Evolutionary conservation across 2,797 vertebrate species (phyloP), one percentile per base, ranked within the genome.

Genomic region (Oreochromis grahami): DNA sequence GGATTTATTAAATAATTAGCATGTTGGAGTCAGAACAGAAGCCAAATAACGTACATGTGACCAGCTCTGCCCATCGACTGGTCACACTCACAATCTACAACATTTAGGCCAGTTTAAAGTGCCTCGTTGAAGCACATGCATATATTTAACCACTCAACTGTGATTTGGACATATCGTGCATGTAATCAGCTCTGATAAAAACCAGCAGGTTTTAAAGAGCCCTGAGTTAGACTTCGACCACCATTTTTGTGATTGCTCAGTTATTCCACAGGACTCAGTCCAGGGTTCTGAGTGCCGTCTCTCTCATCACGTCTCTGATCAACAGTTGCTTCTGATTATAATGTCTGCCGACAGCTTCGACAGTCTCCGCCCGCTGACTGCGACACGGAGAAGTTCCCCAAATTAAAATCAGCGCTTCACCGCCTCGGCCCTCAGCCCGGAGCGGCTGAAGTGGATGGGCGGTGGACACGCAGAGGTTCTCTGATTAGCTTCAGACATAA

Each of bases 121-220:
- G 6, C 1, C 1, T 38, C 5, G 13, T 10, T 4, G 24, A 53
- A n/a, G n/a, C 15, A 72, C 24, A 7, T 19, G 26, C 41, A 29
- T 48, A 43, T 9, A 79, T 21, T 19, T 45, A 43, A 68, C 21
- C 13, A 77, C 52, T 53, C 17, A 77, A 82, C 41, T 63, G 24
- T 12, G 68, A 29, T 72, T 13, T 72, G 43, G 3, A 32, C 15
- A 19, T 12, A 50, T 19, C 3, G 15, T 12, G 41, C 41, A 45
- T 10, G 8, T 26, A 70, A 70, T 70, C 65, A 45, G 15, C 24
- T 70, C 14, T 0, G 9, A 45, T 70, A 19, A 45, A 70, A 70
- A 26, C 5, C 65, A 70, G 5, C 41, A 1, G 21, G 0, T 45
- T 19, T 45, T 45, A 29, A 48, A 45, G 41, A 48, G 41, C 41